Evolutionary conservation across 2,888 invertebrate genomes (phyloP).

Genomic region (Caenorhabditis plicata): DNA sequence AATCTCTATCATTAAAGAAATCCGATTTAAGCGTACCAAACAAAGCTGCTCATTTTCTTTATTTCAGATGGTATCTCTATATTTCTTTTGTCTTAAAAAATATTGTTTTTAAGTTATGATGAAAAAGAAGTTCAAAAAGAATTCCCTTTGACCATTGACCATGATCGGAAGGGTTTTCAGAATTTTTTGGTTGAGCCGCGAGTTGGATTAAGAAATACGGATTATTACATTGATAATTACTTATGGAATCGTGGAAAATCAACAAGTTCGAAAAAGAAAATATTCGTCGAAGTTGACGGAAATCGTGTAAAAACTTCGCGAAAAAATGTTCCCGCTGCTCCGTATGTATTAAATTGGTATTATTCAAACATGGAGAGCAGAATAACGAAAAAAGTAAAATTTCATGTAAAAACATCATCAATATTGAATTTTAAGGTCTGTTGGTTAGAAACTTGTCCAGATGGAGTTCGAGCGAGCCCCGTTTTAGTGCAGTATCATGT

Average conservation of each 20-base stretch:
- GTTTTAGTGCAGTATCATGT: conserved; percentile 30
- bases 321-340: conserved; percentile 7
- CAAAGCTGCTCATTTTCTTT: conserved; percentile 30
- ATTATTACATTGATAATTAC: conserved; percentile 30
- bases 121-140: conserved; percentile 27
- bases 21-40: conserved; percentile 24
- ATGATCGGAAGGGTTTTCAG: conserved; percentile 9
- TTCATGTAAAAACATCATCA: no score
- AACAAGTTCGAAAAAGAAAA: conserved; percentile 29
- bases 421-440: conserved; percentile 14
- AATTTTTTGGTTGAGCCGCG: conserved; percentile 30
- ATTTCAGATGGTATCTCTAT: conserved; percentile 12
- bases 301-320: conserved; percentile 27
- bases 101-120: conserved; percentile 18
- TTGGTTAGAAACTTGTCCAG: conserved; percentile 17
- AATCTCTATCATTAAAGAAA: conserved; percentile 11
- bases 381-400: conserved; percentile 20
- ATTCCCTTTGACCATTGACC: conserved; percentile 25
- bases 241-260: conserved; percentile 32
- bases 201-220: conserved; percentile 23
- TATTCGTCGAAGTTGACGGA: conserved; percentile 24
- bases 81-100: not conserved
- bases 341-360: conserved; percentile 28
- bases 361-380: conserved; percentile 35
- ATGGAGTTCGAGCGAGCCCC: conserved; percentile 14